These are phyloP conservation scores for Tillus elongatus DNA, from an alignment of 2,888 invertebrate species.

Conservation along the genomic window DNA sequence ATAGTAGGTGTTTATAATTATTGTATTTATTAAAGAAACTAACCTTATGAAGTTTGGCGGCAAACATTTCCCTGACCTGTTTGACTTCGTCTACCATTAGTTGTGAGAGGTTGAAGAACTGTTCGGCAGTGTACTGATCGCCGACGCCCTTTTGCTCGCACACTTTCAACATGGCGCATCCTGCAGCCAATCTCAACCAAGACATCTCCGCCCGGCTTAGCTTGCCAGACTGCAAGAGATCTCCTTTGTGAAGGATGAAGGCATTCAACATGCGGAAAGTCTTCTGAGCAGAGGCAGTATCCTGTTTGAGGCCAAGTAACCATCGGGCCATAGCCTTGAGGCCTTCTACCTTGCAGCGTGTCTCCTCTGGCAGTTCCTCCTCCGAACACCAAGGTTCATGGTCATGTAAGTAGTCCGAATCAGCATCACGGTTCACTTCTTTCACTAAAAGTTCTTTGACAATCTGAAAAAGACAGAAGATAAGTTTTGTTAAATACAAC, in stretches of 20 bases:
- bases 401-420: conserved; percentile 32
- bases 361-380: conserved; percentile 81
- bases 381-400: conserved; percentile 66
- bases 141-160: conserved; percentile 95
- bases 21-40: too few species aligned
- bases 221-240: conserved; percentile 56
- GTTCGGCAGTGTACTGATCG: conserved; percentile 88
- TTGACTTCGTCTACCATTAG: conserved; percentile 80
- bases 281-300: conserved; percentile 80
- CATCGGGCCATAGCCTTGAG: conserved; percentile 95
- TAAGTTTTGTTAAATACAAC: too few species aligned
- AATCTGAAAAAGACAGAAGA: conserved; percentile 49
- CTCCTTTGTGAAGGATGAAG: conserved; percentile 81
- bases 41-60: conserved; percentile 88
- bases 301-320: conserved; percentile 83
- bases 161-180: conserved; percentile 92
- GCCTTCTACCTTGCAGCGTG: conserved; percentile 85
- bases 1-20: too few species aligned
- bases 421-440: conserved; percentile 51
- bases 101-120: conserved; percentile 88
- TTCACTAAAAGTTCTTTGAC: conserved; percentile 91
- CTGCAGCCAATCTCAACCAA: conserved; percentile 84
- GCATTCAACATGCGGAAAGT: conserved; percentile 92
- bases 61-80: conserved; percentile 67
- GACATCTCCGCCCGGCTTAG: conserved; percentile 83